A percentile compares a stretch with the other conserved stretches of the same genome.
Evolutionary conservation across 2,113 vertebrate genomes (phyloP).

Genomic region (Galemys pyrenaicus): DNA sequence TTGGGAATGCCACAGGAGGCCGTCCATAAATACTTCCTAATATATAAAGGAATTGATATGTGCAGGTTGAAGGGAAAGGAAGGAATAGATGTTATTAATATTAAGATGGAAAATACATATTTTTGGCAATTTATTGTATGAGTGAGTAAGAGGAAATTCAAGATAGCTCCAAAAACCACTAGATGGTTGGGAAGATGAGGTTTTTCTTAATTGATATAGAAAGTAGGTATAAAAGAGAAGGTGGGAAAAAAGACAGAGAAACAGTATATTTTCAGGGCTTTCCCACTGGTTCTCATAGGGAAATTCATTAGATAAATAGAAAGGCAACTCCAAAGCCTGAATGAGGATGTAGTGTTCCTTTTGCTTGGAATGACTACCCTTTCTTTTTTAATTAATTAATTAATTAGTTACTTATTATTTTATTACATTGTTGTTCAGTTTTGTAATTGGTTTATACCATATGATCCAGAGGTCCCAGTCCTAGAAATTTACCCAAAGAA

Average conservation of each 20-base stretch:
- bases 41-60: background rate
- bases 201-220: background rate
- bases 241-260: background rate
- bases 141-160: background rate
- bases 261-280: background rate
- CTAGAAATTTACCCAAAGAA: too few species aligned
- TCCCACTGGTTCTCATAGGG: background rate
- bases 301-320: background rate
- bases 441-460: too few species aligned
- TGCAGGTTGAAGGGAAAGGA: background rate
- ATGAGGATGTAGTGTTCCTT: background rate
- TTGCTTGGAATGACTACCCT: too few species aligned
- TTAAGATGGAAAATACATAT: background rate
- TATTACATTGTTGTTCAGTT: too few species aligned
- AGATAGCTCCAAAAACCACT: background rate
- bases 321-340: background rate
- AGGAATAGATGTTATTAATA: background rate
- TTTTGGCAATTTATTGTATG: background rate
- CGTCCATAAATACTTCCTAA: background rate
- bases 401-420: too few species aligned
- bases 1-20: rapidly evolving
- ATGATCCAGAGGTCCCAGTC: too few species aligned
- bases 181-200: background rate
- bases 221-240: background rate
- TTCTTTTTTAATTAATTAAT: too few species aligned